Evolutionary conservation across 2,113 vertebrate species (phyloP), one percentile per base, ranked within the genome.

Genomic region (Gymnogyps californianus): DNA sequence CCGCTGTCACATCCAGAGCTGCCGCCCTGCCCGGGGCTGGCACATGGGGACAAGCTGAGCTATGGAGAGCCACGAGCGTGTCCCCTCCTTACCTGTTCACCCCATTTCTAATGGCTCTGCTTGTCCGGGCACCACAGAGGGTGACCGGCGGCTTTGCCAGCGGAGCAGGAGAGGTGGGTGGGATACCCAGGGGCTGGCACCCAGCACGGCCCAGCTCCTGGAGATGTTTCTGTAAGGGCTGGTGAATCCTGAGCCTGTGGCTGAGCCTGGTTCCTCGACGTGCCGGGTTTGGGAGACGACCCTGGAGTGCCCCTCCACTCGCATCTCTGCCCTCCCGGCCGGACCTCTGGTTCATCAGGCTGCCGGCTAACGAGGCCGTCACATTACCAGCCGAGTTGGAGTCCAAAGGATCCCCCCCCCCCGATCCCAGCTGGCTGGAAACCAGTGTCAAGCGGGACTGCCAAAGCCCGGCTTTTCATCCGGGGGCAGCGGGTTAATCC

Each of bases 21-120:
- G 80, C 34, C 1, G 0, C 42, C 40, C 46, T 86, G 64, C 74
- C 85, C 3, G 0, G 65, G 26, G 29, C 75, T 64, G 71, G 47
- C 34, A 36, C 10, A 0, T 7, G 76, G 82, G 64, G 79, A 82
- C 78, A 15, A 58, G 32, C 25, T 34, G 55, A 42, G 52, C 59
- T n/a, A 8, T 0, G 7, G 40, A 19, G 34, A 46, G 51, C 31
- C 64, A 72, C 3, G 0, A 25, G 34, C 1, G 2, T 16, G 65
- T 76, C 65, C 75, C 83, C 65, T 93, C 81, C 91, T 89, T 67
- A 49, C 74, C 91, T 75, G 28, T 3, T 42, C 75, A 64, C 40
- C 80, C 77, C 84, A 5, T 52, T 84, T 21, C 89, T 87, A 82
- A 75, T 2, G 5, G 31, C 29, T 49, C 83, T 22, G 16, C 55